Percentiles rank a stretch among this genome's conserved stretches.
Evolutionary conservation across 2,888 invertebrate genomes (phyloP).

Genomic region (Timema podura): DNA sequence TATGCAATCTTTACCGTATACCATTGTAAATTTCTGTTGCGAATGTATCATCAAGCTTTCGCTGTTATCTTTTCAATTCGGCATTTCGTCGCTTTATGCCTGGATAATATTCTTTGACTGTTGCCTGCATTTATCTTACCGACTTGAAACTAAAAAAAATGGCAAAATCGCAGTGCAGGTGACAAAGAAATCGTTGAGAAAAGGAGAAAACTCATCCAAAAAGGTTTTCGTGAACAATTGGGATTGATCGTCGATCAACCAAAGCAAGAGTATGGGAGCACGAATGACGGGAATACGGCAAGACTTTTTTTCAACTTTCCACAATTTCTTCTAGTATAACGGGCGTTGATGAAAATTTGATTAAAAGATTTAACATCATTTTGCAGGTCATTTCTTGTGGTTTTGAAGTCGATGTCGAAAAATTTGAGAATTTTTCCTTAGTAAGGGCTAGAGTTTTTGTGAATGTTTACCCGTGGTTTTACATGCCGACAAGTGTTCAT

Average conservation of each 20-base stretch:
- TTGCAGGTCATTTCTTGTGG: slow-evolving; percentile 34
- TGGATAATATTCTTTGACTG: too few species aligned
- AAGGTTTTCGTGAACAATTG: too few species aligned
- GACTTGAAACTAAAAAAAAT: too few species aligned
- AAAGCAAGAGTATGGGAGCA: slow-evolving; percentile 34
- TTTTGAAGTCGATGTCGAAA: slow-evolving; percentile 33
- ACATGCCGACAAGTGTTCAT: slow-evolving; percentile 39
- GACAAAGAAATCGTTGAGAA: too few species aligned
- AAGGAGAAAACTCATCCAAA: too few species aligned
- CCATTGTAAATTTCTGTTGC: too few species aligned
- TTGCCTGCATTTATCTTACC: too few species aligned
- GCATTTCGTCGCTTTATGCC: too few species aligned
- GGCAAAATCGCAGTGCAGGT: too few species aligned
- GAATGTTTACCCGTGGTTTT: slow-evolving; percentile 36
- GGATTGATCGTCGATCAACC: slow-evolving; percentile 34
- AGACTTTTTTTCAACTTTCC: slow-evolving; percentile 35
- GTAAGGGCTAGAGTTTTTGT: slow-evolving; percentile 24
- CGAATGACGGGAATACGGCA: slow-evolving; percentile 36
- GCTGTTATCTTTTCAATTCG: too few species aligned
- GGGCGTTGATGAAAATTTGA: slow-evolving; percentile 36
- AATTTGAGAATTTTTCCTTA: slow-evolving; percentile 33
- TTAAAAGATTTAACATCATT: slow-evolving; percentile 34
- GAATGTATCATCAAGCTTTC: too few species aligned
- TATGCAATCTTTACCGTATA: too few species aligned
- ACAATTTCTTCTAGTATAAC: slow-evolving; percentile 32